Evolutionary conservation across 2,888 invertebrate genomes (phyloP).

Genomic region (Cryptocephalus primarius): DNA sequence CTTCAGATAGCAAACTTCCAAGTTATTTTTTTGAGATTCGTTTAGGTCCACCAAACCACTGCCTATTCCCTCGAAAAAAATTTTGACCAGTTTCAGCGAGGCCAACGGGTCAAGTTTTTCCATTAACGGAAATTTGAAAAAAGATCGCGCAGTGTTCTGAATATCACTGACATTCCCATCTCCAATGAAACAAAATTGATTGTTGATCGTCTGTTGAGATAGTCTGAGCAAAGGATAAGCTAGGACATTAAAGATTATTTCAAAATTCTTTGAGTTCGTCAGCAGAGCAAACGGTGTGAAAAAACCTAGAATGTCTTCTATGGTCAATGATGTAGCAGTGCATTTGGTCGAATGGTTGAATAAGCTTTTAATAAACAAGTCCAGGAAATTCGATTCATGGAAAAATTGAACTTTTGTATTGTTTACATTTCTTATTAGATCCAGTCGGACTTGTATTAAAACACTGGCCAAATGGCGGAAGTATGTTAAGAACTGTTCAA

Average conservation of each 20-base stretch:
- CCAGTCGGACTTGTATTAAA: background rate
- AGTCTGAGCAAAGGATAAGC: too few relatives aligned
- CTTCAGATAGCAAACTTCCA: background rate
- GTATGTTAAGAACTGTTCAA: background rate
- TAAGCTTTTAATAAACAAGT: slow-evolving; percentile 13
- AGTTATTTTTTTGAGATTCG: background rate
- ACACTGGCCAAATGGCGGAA: slow-evolving; percentile 1
- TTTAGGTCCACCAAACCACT: slow-evolving; percentile 1
- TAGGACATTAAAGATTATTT: slow-evolving; percentile 19
- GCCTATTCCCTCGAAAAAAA: slow-evolving; percentile 5
- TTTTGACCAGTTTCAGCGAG: background rate
- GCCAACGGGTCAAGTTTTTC: background rate
- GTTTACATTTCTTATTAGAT: background rate
- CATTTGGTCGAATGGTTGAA: slow-evolving; percentile 12
- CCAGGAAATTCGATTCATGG: background rate
- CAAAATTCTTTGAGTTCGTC: slow-evolving; percentile 19
- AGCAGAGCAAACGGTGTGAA: slow-evolving; percentile 17
- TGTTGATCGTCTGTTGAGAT: too few relatives aligned
- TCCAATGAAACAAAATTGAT: background rate
- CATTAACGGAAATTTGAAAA: background rate
- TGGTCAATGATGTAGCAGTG: slow-evolving; percentile 2
- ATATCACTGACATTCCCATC: background rate
- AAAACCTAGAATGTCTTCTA: slow-evolving; percentile 12
- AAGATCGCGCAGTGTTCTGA: background rate
- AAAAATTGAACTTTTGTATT: background rate